Evolutionary conservation across 2,888 invertebrate species (phyloP), one percentile per base, ranked within the genome.

Genomic region (Heliconius cydno): DNA sequence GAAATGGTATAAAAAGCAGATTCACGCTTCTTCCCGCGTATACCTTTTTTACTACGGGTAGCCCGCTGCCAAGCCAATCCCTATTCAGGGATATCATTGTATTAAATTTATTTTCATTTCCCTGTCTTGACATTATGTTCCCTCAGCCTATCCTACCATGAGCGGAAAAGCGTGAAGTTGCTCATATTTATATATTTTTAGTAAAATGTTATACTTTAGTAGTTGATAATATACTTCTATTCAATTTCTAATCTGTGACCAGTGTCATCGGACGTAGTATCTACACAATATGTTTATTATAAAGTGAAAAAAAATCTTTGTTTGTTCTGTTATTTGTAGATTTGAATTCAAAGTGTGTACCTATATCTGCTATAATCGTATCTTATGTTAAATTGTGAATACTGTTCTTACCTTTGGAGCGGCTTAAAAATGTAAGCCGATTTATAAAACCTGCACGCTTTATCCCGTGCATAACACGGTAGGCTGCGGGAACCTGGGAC

Each of bases 201-300:
- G 52, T 7, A 22, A 19, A 52, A 19, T 22, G 19, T 52, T 52
- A 52, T 52, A 52, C 52, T 19, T 52, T 22, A 22, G 52, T 60
- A 60, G 3, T n/a, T 10, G n/a, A 52, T n/a, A 72, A 30, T n/a
- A 30, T 28, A n/a, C 57, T 57, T 74, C 74, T 74, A 74, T 41
- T 2, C 15, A 71, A 41, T 71, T 25, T 41, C 10, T 68, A 38
- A 15, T 74, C 74, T 77, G 71, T 81, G 76, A 52, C 77, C 77
- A 79, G 83, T 82, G 84, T 83, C 84, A 83, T 84, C 84, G 84
- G 65, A 82, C 83, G 79, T 70, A 79, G 78, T 76, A 74, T 78
- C 60, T 78, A 76, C 72, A 76, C 78, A 79, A 76, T 74, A 82
- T 78, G 68, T 80, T 80, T 80, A 79, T 82, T 79, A 28, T 82